Evolutionary conservation across 2,888 invertebrate species (phyloP), one percentile per base, ranked within the genome.

Genomic region (Athrips mouffetella): DNA sequence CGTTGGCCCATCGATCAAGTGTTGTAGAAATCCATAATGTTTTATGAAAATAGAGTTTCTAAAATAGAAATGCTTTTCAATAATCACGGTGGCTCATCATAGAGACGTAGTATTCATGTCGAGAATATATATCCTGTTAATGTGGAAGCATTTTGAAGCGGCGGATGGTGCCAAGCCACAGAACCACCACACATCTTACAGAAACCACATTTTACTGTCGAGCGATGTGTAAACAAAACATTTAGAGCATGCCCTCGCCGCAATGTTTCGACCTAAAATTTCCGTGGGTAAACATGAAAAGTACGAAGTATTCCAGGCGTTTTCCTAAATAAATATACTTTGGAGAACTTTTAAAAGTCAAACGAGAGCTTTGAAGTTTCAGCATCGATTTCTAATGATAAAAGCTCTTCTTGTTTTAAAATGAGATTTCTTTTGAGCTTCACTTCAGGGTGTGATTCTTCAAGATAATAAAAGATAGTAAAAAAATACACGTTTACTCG

Each of bases 1-100:
- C 61, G 60, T 62, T 58, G 55, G 60, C 62, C 57, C 67, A 76
- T 77, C 69, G 62, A 72, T 77, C 78, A 73, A n/a, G n/a, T n/a
- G n/a, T n/a, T n/a, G n/a, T n/a, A n/a, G n/a, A n/a, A n/a, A n/a
- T n/a, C n/a, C n/a, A n/a, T n/a, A n/a, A n/a, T n/a, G n/a, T n/a
- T n/a, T n/a, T n/a, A n/a, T n/a, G n/a, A n/a, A n/a, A n/a, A n/a
- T n/a, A n/a, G n/a, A n/a, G n/a, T n/a, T n/a, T n/a, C n/a, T n/a
- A n/a, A n/a, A n/a, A n/a, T n/a, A n/a, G n/a, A n/a, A n/a, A n/a
- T n/a, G n/a, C n/a, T n/a, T n/a, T n/a, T n/a, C n/a, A n/a, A n/a
- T n/a, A n/a, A n/a, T n/a, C n/a, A n/a, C n/a, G n/a, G n/a, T n/a
- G n/a, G n/a, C n/a, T n/a, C n/a, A n/a, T n/a, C n/a, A n/a, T n/a